Conservation (phyloP, 2,888 invertebrate genomes). For the Brachypalpus laphriformis region DNA sequence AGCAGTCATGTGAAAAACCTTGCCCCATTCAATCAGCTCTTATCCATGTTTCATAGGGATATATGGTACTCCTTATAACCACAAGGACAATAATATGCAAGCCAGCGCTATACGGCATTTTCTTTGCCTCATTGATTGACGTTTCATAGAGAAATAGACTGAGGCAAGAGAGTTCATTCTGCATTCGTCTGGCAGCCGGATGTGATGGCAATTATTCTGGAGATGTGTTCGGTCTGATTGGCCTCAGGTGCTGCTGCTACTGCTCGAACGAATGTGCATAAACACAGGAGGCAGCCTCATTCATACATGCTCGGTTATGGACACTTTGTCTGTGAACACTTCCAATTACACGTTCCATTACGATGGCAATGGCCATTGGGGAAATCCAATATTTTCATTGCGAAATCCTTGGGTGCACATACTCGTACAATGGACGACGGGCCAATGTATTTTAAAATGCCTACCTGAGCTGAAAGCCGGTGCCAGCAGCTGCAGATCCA, state of each 20-base stretch:
- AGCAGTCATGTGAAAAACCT: background rate
- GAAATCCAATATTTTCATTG: constrained; percentile 68
- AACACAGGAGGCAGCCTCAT: constrained; percentile 35
- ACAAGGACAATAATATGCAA: constrained; percentile 42
- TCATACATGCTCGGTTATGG: constrained; percentile 54
- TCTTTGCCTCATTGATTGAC: constrained; percentile 60
- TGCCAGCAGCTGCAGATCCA: constrained; percentile 45
- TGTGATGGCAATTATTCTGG: constrained; percentile 64
- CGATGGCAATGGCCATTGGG: constrained; percentile 61
- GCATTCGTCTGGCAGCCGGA: constrained; percentile 45
- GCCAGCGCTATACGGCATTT: constrained; percentile 11
- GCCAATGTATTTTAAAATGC: constrained; percentile 42
- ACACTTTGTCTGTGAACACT: constrained; percentile 68
- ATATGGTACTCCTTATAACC: constrained; percentile 2
- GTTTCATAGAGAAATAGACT: constrained; percentile 43
- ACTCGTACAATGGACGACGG: constrained; percentile 32
- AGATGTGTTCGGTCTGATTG: constrained; percentile 59
- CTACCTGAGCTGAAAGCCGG: constrained; percentile 17
- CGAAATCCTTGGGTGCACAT: constrained; percentile 60
- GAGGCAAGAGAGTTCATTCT: constrained; percentile 32
- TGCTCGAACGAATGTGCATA: constrained; percentile 53
- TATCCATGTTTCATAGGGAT: constrained; percentile 12
- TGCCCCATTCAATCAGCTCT: constrained; percentile 29
- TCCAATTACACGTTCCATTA: constrained; percentile 72
- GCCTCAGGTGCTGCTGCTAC: constrained; percentile 49